Evolutionary conservation across 2,888 invertebrate species (phyloP).

Genomic region (Drosophila setosimentum): DNA sequence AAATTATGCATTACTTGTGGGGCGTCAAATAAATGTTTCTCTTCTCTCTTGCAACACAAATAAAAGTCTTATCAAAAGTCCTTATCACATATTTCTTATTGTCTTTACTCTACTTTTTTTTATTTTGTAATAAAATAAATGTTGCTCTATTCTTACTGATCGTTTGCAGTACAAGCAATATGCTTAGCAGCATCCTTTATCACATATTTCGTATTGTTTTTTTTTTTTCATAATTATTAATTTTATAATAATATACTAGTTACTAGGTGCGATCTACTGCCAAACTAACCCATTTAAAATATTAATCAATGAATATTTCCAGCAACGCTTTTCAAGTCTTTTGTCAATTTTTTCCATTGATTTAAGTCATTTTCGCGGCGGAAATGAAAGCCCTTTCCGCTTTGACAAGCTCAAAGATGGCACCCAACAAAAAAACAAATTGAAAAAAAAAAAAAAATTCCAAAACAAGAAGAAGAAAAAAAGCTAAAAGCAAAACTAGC

Average conservation of each 20-base stretch:
- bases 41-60: neutral
- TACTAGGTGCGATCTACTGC: no score
- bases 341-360: constrained; percentile 8
- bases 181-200: neutral
- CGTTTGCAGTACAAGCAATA: neutral
- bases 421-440: constrained; percentile 35
- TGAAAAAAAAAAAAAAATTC: constrained; percentile 28
- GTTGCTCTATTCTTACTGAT: neutral
- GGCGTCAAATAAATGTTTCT: neutral
- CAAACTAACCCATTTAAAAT: neutral
- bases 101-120: no score
- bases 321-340: neutral
- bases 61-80: neutral
- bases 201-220: neutral
- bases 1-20: neutral
- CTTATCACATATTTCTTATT: neutral
- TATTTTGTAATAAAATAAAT: neutral
- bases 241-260: neutral
- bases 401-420: constrained; percentile 70
- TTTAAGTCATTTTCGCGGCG: constrained; percentile 59
- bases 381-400: constrained; percentile 83
- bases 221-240: neutral
- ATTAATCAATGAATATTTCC: neutral
- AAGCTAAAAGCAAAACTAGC: constrained; percentile 48
- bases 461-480: constrained; percentile 44